phyloP scores from a whole-genome alignment of 2,888 invertebrate species.

The Dasysyrphus tricinctus region DNA sequence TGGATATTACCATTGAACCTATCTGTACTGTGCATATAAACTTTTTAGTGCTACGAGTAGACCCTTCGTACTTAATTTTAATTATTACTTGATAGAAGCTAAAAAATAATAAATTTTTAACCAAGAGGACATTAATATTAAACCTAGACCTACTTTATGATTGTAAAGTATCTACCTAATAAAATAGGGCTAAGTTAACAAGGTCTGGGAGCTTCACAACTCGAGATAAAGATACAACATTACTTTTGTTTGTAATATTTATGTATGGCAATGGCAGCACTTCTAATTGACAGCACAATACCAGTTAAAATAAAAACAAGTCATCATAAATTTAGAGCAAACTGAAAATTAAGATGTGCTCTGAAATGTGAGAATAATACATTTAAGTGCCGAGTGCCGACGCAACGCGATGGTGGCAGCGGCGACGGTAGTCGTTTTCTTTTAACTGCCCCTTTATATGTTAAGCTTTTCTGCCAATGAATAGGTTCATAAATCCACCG shows the following conservation, averaged over 20 bases:
- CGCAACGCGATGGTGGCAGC: too few relatives aligned
- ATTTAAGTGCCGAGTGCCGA: neutral
- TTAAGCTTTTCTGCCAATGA: conserved; percentile 40
- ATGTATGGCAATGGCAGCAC: conserved; percentile 9
- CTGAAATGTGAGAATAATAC: conserved; percentile 43
- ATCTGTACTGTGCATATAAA: too few relatives aligned
- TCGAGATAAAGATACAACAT: neutral
- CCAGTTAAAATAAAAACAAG: conserved; percentile 29
- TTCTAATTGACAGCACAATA: conserved; percentile 36
- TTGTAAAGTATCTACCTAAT: neutral
- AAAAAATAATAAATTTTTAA: neutral
- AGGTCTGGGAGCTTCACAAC: conserved; percentile 21
- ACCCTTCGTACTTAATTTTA: too few relatives aligned
- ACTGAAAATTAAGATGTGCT: conserved; percentile 21
- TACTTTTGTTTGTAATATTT: neutral
- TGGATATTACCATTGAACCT: too few relatives aligned
- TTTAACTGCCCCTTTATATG: conserved; percentile 19
- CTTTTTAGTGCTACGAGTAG: too few relatives aligned
- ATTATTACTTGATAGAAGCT: too few relatives aligned
- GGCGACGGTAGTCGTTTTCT: neutral
- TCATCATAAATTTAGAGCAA: conserved; percentile 50
- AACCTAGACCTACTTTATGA: conserved; percentile 33
- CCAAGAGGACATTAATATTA: conserved; percentile 19
- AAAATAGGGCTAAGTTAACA: conserved; percentile 27
- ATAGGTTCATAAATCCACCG: conserved; percentile 63